Base-by-base conservation (phyloP, 2,888 invertebrate genomes). In the Meliscaeva auricollis region DNA sequence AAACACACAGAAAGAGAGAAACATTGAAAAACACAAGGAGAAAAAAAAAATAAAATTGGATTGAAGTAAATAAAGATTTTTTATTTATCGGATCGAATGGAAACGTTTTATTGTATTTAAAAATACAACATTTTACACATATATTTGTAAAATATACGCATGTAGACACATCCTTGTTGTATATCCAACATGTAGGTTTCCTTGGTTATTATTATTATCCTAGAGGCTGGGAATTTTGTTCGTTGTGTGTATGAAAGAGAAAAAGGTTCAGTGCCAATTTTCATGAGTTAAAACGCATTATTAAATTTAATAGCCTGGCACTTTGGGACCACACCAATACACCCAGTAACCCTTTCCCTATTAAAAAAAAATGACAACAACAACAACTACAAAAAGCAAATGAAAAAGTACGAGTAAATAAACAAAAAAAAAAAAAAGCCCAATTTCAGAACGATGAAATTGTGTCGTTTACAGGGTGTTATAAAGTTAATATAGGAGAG, bases 281-380 rank as follows among this genome's bases (percentile, higher is more conserved):
- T 60, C 60, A 60, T 60, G 60, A 60, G 60, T 60, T 60, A 60
- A 60, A 41, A 60, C 60, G 41, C 60, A 60, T 60, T 60, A 60
- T 60, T 60, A 60, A 60, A 60, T 60, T 60, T 60, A 60, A 60
- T 60, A 41, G 60, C 60, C 60, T 41, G 60, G 60, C 60, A 60
- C 60, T 60, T 60, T 41, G 60, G 41, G 22, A 26, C 60, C 9
- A n/a, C n/a, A n/a, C 22, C 20, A 20, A 22, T 4, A 11, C 5
- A 22, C 9, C 22, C 60, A n/a, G 13, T 58, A 38, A 38, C 35
- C 20, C 58, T 38, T 20, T 58, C 35, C 35, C 38, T 38, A 3
- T 38, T 3, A 20, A 38, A 7, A 6, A 30, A 26, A 17, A 38
- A 38, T 38, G 11, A 38, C 38, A 38, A 9, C 9, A 38, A 38